Evolutionary conservation across 2,888 invertebrate species (phyloP), one percentile per base, ranked within the genome.

Genomic region (Taenaris catops): DNA sequence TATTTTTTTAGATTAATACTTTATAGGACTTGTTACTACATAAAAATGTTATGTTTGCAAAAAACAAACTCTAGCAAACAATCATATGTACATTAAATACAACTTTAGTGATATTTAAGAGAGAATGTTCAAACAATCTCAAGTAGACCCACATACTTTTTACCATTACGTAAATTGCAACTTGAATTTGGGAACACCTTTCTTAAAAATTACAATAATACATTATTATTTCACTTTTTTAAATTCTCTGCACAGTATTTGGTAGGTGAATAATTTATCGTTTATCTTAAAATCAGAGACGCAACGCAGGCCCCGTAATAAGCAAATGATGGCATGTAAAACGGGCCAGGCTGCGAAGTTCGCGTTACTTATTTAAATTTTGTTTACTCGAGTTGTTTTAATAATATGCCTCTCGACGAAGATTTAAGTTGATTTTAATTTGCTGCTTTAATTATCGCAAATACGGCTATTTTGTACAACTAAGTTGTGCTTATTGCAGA

Each of bases 321-420:
- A 43, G 37, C 45, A 51, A 55, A 54, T 46, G 49, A 55, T 54
- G 49, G 49, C 40, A 51, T 62, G 56, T 56, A 55, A 55, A 63
- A 45, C 49, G 47, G 47, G 40, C 50, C 51, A 47, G 49, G 48
- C 49, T 51, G 48, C 50, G 47, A 58, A 61, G 44, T 63, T 60
- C 43, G 48, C 51, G 48, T 52, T 49, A 60, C 63, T 69, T 62
- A 71, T 70, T 73, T 65, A 56, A 72, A 73, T 68, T 67, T 69
- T 70, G 65, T 63, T 70, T 64, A 66, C 63, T 68, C 55, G 49
- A 58, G 54, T 58, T 63, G 56, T 59, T 67, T 54, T 48, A 53
- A 59, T 56, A 58, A 63, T 58, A 61, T 50, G 53, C 49, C 51
- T 45, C 49, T 53, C 37, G 44, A 29, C 48, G 26, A 25, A 46